Evolutionary conservation across 2,797 vertebrate species (phyloP), one percentile per base, ranked within the genome.

Genomic region (Rhodeus uyekii): DNA sequence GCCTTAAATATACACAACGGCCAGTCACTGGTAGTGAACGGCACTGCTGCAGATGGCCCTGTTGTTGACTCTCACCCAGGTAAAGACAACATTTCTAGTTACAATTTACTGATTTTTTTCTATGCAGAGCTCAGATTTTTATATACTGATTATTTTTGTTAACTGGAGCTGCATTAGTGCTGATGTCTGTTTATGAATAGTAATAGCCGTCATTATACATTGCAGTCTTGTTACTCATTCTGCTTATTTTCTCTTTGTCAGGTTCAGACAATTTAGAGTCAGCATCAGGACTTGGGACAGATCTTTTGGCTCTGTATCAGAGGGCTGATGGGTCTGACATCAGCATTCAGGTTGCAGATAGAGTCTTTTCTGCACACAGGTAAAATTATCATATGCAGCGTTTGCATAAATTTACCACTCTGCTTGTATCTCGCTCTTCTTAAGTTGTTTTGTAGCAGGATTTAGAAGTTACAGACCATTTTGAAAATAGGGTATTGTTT

Each of bases 321-420:
- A 93, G 92, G 12, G 91, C 90, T 55, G 93, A 90, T 90, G 95
- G 93, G 86, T 93, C 96, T 89, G 97, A 99, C 92, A 94, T 96
- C 90, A 96, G 88, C 86, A 95, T 99, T 90, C 95, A 94, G 72
- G 87, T 96, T 87, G 95, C 95, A 75, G 96, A 95, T 84, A 94
- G 94, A 91, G 82, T 90, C 77, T 98, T 98, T 91, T 94, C 91
- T 89, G 96, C 95, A 89, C 97, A 99, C 95, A 98, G 97, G 97
- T 98, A 96, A 27, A 71, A 5, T 24, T 32, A 5, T n/a, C 14
- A 4, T 2, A 5, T 5, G 8, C 1, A 53, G 18, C 27, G 53
- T n/a, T 13, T 9, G 4, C 5, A n/a, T 44, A 24, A 8, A 50
- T 8, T 36, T 18, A 44, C 22, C 5, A 3, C 48, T 46, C 4